Percentiles rank a stretch among this genome's conserved stretches.
Evolutionary conservation across 2,797 vertebrate genomes (phyloP).

Genomic region (Enteromius trimaculatus): DNA sequence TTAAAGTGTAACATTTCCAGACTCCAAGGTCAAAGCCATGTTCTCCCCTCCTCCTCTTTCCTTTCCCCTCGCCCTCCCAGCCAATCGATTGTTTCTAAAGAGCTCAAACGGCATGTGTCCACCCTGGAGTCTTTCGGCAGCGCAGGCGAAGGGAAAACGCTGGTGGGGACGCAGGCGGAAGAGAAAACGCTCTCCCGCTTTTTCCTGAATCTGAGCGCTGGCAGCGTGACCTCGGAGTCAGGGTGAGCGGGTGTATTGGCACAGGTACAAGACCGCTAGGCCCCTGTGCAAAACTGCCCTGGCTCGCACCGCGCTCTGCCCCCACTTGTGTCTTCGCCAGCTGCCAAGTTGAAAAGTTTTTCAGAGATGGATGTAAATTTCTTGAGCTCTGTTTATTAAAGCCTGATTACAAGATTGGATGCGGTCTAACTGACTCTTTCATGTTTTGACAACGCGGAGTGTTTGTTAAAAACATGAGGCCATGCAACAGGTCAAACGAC

Average conservation of each 20-base stretch:
- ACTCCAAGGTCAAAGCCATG: conserved; percentile 78
- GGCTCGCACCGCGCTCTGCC: conserved; percentile 42
- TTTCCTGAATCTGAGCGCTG: conserved; percentile 31
- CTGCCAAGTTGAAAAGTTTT: conserved; percentile 65
- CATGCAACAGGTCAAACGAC: conserved; percentile 72
- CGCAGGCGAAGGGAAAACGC: conserved; percentile 72
- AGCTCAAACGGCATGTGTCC: conserved; percentile 74
- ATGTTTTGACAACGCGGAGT: conserved; percentile 66
- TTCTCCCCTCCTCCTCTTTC: conserved; percentile 59
- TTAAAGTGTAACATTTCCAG: conserved; percentile 81
- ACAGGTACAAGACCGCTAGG: conserved; percentile 50
- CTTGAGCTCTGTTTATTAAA: conserved; percentile 70
- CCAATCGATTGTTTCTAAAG: conserved; percentile 81
- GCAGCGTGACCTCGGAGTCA: conserved; percentile 57
- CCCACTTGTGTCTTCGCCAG: conserved; percentile 52
- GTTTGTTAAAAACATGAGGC: conserved; percentile 68
- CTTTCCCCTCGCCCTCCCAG: conserved; percentile 61
- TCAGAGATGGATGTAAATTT: conserved; percentile 74
- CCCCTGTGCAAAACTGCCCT: conserved; percentile 47
- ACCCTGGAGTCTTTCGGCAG: conserved; percentile 69
- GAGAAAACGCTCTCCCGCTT: conserved; percentile 63
- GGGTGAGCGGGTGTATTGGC: conserved; percentile 55
- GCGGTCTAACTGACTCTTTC: conserved; percentile 61
- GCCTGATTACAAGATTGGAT: conserved; percentile 68
- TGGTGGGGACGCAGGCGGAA: conserved; percentile 75